Conservation (phyloP, 2,888 invertebrate species). For the Aleiodes leptofemur region DNA sequence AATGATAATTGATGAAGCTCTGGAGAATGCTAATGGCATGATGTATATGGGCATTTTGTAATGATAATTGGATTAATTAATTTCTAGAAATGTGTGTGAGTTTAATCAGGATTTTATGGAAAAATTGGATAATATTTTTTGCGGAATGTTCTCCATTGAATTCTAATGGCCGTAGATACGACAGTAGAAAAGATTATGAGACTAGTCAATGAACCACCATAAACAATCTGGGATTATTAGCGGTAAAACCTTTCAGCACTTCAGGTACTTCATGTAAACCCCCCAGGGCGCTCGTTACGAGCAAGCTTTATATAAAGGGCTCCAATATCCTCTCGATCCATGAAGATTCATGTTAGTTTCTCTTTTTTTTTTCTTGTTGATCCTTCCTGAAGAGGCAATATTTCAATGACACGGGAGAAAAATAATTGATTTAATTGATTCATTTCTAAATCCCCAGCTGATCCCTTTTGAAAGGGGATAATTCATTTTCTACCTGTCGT, state of each 20-base stretch:
- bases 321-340: constrained; percentile 24
- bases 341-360: constrained; percentile 2
- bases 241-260: constrained; percentile 30
- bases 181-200: constrained; percentile 11
- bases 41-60: too few species aligned
- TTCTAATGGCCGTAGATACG: background rate
- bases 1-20: background rate
- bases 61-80: too few species aligned
- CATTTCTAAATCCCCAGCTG: too few species aligned
- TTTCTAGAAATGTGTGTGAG: too few species aligned
- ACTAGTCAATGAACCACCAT: constrained; percentile 15
- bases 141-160: background rate
- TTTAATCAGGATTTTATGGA: too few species aligned
- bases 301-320: constrained; percentile 25
- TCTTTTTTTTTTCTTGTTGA: constrained; percentile 8
- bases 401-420: background rate
- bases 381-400: background rate
- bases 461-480: too few species aligned
- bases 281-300: constrained; percentile 3
- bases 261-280: constrained; percentile 2
- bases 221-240: constrained; percentile 22
- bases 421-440: background rate
- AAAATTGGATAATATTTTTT: too few species aligned
- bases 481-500: too few species aligned
- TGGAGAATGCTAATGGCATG: too few species aligned